Evolutionary conservation across 2,888 invertebrate species (phyloP).

Genomic region (Stenodera caucasica): DNA sequence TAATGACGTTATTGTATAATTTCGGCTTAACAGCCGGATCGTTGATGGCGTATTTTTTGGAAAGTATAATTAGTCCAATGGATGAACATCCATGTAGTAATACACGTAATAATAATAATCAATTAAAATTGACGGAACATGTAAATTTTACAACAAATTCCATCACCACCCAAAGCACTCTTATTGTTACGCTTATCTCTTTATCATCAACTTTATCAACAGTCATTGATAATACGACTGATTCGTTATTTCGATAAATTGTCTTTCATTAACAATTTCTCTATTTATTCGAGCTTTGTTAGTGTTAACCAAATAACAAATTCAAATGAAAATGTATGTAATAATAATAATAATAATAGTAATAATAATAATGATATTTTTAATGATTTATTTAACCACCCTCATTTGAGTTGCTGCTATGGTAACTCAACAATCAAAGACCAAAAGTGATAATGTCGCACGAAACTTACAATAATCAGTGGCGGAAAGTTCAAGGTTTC

Average conservation of each 20-base stretch:
- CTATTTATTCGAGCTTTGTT: conserved; percentile 26
- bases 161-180: conserved; percentile 23
- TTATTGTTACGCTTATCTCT: conserved; percentile 30
- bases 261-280: conserved; percentile 7
- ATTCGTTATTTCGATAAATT: conserved; percentile 28
- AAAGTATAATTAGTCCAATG: conserved; percentile 51
- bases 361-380: too few relatives aligned
- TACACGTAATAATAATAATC: conserved; percentile 17
- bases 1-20: conserved; percentile 92
- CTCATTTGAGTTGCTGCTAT: too few relatives aligned
- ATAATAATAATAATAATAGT: background rate
- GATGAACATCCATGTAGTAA: conserved; percentile 44
- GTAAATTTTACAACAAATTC: conserved; percentile 27
- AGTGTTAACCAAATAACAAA: conserved; percentile 21
- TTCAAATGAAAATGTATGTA: conserved; percentile 11
- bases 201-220: conserved; percentile 29
- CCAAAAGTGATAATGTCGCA: conserved; percentile 68
- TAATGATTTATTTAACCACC: too few relatives aligned
- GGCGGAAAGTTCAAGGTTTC: conserved; percentile 68
- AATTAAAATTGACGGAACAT: conserved; percentile 8
- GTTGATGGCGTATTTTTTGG: conserved; percentile 77
- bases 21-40: conserved; percentile 84
- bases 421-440: conserved; percentile 8
- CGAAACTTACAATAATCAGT: conserved; percentile 69
- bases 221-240: conserved; percentile 27